Evolutionary conservation across 2,797 vertebrate genomes (phyloP), one percentile per base, ranked within the genome.

Genomic region (Liparis tanakae): DNA sequence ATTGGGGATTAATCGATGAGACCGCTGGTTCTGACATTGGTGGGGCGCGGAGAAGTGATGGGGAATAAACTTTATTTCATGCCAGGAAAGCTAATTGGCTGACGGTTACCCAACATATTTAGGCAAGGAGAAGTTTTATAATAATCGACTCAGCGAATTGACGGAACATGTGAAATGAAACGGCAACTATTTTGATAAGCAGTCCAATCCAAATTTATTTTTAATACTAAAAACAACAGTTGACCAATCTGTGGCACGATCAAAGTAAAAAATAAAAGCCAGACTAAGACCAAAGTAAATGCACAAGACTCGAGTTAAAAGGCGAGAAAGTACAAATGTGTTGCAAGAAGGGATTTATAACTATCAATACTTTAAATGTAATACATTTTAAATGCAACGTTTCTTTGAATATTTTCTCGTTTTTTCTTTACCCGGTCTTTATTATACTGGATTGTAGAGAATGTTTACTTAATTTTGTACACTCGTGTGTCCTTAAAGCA

Each of bases 301-400:
- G 20, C 48, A 20, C 48, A 50, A 50, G 48, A 50, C 9, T 4
- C 10, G 39, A 12, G 39, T 41, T 41, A 41, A 41, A 41, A 41
- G 10, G 10, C 39, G 10, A 41, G 10, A 37, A 10, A 41, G 39
- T 41, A 41, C 7, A 37, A 7, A 37, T 37, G 7, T 37, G 9
- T 39, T 10, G 10, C 37, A 39, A 46, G 39, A 41, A 13, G 39
- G 3, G 39, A 12, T 20, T 6, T 6, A 30, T 54, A 55, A 20
- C 22, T 2, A 1, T 30, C 43, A 7, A 53, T 43, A n/a, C 43
- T 44, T 44, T 41, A 41, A 43, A 15, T 43, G 13, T 36, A 37
- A 67, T 3, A 34, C 7, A 60, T 61, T 61, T 60, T 41, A 41
- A 51, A 60, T 58, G n/a, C n/a, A n/a, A n/a, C n/a, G n/a, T n/a